Percentiles rank a stretch among this genome's conserved stretches.
These are phyloP conservation scores for Schizopygopsis pylzovi DNA, from an alignment of 2,797 vertebrate genomes.

Conservation along the genomic window DNA sequence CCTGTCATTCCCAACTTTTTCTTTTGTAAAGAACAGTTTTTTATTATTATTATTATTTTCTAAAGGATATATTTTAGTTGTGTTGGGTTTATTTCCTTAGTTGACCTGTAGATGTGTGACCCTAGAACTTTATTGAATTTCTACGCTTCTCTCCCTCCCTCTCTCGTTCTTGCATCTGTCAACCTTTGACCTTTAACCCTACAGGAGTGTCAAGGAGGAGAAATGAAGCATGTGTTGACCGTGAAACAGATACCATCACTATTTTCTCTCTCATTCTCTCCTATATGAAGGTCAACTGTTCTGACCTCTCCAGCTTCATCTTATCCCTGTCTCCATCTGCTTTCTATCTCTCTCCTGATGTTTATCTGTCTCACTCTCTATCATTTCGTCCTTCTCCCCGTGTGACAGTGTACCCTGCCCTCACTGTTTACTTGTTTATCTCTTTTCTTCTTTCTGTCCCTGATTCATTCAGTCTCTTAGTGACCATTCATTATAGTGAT, in stretches of 20 bases:
- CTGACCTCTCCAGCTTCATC: constrained; percentile 33
- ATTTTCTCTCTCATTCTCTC: constrained; percentile 48
- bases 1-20: constrained; percentile 15
- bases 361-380: constrained; percentile 41
- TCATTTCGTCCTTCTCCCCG: constrained; percentile 10
- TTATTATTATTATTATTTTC: background rate
- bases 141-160: constrained; percentile 56
- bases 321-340: constrained; percentile 51
- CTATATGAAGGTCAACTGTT: constrained; percentile 60
- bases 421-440: constrained; percentile 29
- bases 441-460: constrained; percentile 25
- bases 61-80: background rate
- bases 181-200: constrained; percentile 74
- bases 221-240: constrained; percentile 62
- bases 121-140: constrained; percentile 59
- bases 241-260: constrained; percentile 66
- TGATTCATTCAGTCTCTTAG: constrained; percentile 46
- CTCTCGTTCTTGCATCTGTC: constrained; percentile 75
- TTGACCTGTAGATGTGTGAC: constrained; percentile 72
- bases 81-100: background rate
- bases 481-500: constrained; percentile 63
- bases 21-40: background rate
- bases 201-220: constrained; percentile 63
- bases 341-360: constrained; percentile 48
- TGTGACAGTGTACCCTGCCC: background rate